These are phyloP conservation scores for Riparia riparia DNA, from an alignment of 2,113 vertebrate species.

Conservation along the genomic window DNA sequence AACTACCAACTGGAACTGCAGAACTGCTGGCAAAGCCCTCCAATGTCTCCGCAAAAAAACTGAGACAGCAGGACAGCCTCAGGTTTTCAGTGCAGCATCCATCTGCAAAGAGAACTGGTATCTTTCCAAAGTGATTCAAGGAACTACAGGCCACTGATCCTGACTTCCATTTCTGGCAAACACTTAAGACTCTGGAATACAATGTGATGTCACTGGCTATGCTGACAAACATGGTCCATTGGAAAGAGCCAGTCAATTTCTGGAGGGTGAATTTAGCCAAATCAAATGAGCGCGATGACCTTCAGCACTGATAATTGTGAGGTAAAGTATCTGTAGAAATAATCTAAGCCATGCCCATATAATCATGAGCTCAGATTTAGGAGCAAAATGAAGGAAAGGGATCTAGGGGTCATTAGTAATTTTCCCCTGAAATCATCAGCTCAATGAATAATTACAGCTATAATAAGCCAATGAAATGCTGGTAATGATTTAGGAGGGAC, in stretches of 20 bases:
- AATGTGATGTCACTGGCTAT: too few species aligned
- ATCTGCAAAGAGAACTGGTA: not conserved
- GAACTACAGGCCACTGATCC: not conserved
- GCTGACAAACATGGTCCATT: accelerated
- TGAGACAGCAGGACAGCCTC: not conserved
- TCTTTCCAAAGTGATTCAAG: accelerated
- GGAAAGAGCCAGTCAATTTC: not conserved
- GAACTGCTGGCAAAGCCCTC: not conserved
- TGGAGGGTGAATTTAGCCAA: not conserved
- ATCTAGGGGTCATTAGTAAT: not conserved
- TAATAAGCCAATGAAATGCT: not conserved
- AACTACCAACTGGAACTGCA: not conserved
- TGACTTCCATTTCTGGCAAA: not conserved
- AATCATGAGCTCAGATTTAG: not conserved
- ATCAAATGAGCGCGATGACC: not conserved
- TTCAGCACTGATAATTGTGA: not conserved
- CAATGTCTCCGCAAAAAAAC: not conserved
- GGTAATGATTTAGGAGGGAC: not conserved
- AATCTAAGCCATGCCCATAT: not conserved
- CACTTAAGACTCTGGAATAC: not conserved
- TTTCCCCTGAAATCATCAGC: not conserved
- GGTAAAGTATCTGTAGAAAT: not conserved
- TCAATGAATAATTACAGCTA: not conserved
- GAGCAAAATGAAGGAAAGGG: not conserved
- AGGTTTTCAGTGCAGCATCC: not conserved